Conservation (phyloP, 2,888 invertebrate genomes). For the Nebria brevicollis region DNA sequence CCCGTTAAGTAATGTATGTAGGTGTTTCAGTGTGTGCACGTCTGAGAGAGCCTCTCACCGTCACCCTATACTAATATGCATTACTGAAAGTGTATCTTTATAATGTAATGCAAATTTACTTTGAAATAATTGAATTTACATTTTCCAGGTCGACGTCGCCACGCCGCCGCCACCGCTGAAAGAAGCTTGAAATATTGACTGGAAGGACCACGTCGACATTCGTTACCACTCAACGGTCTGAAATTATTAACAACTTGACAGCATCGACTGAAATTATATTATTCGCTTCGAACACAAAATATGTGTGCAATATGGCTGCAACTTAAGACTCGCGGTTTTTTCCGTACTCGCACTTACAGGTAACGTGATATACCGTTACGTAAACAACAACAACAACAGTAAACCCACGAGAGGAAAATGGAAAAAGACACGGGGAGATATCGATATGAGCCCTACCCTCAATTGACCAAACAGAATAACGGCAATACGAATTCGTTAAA, state of each 20-base stretch:
- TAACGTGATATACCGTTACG: too few relatives aligned
- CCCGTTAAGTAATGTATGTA: conserved; percentile 28
- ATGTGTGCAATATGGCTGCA: too few relatives aligned
- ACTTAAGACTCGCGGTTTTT: too few relatives aligned
- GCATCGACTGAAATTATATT: too few relatives aligned
- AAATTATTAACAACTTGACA: background rate
- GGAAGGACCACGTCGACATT: conserved; percentile 14
- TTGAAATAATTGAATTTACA: conserved; percentile 46
- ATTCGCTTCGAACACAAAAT: too few relatives aligned
- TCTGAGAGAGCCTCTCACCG: background rate
- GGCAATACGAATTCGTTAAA: conserved; percentile 58
- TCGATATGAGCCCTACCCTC: conserved; percentile 63
- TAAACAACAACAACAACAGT: too few relatives aligned
- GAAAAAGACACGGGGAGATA: conserved; percentile 59
- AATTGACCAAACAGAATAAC: conserved; percentile 55
- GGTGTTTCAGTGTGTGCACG: conserved; percentile 28
- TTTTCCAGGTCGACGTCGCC: conserved; percentile 44
- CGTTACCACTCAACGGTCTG: background rate
- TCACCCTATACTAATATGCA: conserved; percentile 28
- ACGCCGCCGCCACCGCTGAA: conserved; percentile 27
- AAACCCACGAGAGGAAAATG: conserved; percentile 50
- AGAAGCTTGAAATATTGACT: conserved; percentile 43
- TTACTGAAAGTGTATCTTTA: conserved; percentile 43
- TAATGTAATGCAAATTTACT: conserved; percentile 47
- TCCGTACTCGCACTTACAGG: too few relatives aligned